phyloP scores from a whole-genome alignment of 2,113 vertebrate species.

The Bos javanicus region DNA sequence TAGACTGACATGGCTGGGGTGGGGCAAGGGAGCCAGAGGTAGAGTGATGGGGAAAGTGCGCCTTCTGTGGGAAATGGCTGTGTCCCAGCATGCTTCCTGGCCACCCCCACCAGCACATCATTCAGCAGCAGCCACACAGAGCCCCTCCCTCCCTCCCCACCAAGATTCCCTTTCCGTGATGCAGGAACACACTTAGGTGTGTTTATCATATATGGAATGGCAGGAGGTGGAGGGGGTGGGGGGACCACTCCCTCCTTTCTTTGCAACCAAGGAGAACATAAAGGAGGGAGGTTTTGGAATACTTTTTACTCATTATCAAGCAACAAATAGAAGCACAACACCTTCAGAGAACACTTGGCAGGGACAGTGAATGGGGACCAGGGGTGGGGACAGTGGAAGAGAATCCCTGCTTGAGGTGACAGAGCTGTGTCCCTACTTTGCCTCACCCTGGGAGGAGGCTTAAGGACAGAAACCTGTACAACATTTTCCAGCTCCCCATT shows the following conservation, averaged over 20 bases:
- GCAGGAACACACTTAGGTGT: neutral
- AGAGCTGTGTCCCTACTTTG: neutral
- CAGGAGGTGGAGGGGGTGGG: accelerated
- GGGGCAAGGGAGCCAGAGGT: neutral
- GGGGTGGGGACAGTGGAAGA: neutral
- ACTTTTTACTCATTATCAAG: neutral
- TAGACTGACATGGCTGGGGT: neutral
- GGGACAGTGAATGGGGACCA: neutral
- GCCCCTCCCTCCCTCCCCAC: neutral
- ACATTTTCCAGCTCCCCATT: neutral
- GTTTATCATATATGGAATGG: neutral
- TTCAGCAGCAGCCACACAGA: neutral
- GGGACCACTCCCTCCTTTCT: neutral
- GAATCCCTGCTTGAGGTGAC: neutral
- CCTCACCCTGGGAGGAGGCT: neutral
- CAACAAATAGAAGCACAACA: neutral
- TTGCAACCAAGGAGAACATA: neutral
- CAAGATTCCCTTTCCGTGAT: neutral
- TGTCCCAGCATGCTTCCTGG: neutral
- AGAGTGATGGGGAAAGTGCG: neutral
- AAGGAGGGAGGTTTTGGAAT: neutral
- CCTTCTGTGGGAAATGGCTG: neutral
- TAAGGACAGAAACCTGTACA: neutral
- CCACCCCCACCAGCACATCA: neutral
- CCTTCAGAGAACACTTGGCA: neutral